Conservation (phyloP, 2,888 invertebrate genomes). For the Tipula lateralis region DNA sequence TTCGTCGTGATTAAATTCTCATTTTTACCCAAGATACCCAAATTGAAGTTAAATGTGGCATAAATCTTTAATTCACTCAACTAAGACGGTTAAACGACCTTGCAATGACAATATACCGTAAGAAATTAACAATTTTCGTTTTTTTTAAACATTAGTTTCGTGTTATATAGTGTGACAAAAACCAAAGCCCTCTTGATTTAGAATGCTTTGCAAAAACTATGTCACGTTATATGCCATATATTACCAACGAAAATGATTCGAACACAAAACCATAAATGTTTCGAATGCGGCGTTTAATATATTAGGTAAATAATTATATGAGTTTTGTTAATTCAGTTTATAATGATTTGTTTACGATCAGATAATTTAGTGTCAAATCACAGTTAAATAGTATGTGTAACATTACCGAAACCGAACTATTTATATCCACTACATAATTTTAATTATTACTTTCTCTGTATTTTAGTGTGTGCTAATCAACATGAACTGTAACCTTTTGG, state of each 20-base stretch:
- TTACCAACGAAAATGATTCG: neutral
- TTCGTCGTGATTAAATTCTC: too few relatives aligned
- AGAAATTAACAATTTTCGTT: neutral
- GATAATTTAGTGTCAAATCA: neutral
- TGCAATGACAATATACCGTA: neutral
- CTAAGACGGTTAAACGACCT: conserved; percentile 1
- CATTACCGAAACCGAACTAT: neutral
- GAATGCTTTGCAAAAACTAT: neutral
- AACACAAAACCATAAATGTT: neutral
- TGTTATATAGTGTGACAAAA: neutral
- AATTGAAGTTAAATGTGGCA: neutral
- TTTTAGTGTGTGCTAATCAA: neutral
- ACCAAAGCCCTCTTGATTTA: neutral
- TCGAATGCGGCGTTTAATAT: neutral
- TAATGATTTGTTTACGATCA: neutral
- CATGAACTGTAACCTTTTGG: neutral
- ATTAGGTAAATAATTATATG: neutral
- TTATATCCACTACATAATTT: neutral
- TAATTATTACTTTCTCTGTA: neutral
- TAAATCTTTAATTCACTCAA: neutral
- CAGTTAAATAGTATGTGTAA: neutral
- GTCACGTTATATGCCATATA: too few relatives aligned
- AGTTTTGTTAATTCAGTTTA: neutral
- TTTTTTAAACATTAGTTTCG: neutral
- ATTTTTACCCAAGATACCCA: too few relatives aligned